Conservation (phyloP, 2,888 invertebrate genomes). For the Seira ritae region DNA sequence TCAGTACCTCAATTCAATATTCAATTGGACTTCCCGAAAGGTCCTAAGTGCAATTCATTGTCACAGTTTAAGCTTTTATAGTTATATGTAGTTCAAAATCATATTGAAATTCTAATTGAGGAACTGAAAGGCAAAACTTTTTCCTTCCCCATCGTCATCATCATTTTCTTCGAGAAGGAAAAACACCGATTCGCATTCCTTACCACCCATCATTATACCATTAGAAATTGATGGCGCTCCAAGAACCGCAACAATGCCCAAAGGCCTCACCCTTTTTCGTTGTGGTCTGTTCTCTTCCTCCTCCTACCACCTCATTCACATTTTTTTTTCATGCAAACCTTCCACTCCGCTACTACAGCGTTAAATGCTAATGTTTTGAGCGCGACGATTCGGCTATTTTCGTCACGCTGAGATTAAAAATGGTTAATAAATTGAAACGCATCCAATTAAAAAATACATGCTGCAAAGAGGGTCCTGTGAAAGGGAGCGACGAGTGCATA, state of each 20-base stretch:
- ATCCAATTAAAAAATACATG: background rate
- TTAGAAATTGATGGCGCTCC: background rate
- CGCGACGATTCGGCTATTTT: background rate
- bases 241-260: background rate
- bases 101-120: too few species aligned
- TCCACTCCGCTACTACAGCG: background rate
- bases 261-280: background rate
- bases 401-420: background rate
- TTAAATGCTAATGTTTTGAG: background rate
- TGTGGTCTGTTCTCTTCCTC: background rate
- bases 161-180: background rate
- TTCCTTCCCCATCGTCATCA: too few species aligned
- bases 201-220: slow-evolving; percentile 37
- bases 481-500: background rate
- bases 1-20: too few species aligned
- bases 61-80: too few species aligned
- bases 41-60: too few species aligned
- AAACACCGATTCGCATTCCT: slow-evolving; percentile 46
- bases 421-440: background rate
- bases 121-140: too few species aligned
- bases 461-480: background rate
- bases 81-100: too few species aligned
- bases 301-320: background rate
- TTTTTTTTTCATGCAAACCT: background rate
- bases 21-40: too few species aligned